Evolutionary conservation across 2,888 invertebrate species (phyloP), one percentile per base, ranked within the genome.

Genomic region (Stenolophus ochropezus): DNA sequence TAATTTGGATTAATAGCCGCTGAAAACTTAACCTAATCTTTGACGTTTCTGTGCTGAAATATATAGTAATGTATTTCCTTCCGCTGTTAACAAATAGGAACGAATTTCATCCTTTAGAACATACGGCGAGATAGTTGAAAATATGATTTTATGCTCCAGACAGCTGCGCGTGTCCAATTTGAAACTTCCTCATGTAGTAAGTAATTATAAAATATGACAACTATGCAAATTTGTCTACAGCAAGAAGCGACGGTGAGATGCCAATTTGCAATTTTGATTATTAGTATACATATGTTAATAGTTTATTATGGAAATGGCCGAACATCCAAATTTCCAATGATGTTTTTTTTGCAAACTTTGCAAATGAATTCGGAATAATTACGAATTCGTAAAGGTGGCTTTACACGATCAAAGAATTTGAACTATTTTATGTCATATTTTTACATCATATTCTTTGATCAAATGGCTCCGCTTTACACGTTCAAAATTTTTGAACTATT

Each of bases 271-370:
- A 33, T 33, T 69, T 69, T 33, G 33, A 69, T 69, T 69, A 61
- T 61, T 61, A 61, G 61, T 61, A 61, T 61, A 61, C 61, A 61
- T 61, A 61, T 61, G 61, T 61, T 61, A 61, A 61, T 61, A 61
- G 61, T 61, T 61, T 61, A 61, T 61, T 61, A 61, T 61, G 61
- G 61, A 61, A 61, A 61, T 23, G 4, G 61, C 21, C 61, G 25
- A 23, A n/a, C 25, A 21, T 14, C 61, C 53, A 53, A 53, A 53
- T 18, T 18, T 53, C 18, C 53, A n/a, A 11, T 5, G n/a, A 2
- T 4, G 49, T 14, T 8, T 53, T 53, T 53, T 53, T 53, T 53
- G 53, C n/a, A 42, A 42, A 42, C 11, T 42, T 42, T 42, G 33
- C 11, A 42, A 42, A 42, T 42, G 4, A 3, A 42, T 42, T 3